Evolutionary conservation across 2,797 vertebrate genomes (phyloP).

Genomic region (Falco concolor): DNA sequence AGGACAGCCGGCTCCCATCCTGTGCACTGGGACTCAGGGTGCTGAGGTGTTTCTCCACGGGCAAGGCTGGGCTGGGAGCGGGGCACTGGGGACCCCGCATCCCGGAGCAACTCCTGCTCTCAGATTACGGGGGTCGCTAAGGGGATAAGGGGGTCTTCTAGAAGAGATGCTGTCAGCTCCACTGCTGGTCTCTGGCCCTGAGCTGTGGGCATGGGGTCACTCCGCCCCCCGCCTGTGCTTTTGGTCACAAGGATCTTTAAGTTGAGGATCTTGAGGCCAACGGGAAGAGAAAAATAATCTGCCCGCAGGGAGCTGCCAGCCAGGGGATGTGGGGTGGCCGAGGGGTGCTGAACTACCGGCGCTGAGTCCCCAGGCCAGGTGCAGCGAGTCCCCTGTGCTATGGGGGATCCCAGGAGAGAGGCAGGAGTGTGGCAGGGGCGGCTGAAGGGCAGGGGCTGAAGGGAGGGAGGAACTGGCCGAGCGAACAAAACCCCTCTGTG

Average conservation of each 20-base stretch:
- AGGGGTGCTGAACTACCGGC: background rate
- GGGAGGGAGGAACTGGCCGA: background rate
- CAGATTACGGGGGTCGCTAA: background rate
- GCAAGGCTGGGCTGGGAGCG: background rate
- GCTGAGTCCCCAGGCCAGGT: rapidly evolving
- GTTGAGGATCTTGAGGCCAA: background rate
- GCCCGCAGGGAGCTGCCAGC: background rate
- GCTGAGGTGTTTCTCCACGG: background rate
- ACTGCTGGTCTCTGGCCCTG: background rate
- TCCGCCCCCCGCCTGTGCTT: too few species aligned
- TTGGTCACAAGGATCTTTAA: background rate
- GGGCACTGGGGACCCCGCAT: rapidly evolving
- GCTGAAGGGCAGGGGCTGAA: background rate
- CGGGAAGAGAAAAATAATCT: rapidly evolving
- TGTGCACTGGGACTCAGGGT: rapidly evolving
- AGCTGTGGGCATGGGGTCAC: rapidly evolving
- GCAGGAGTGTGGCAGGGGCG: background rate
- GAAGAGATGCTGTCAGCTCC: background rate
- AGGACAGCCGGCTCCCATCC: background rate
- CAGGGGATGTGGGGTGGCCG: rapidly evolving
- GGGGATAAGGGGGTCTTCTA: background rate
- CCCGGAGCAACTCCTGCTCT: rapidly evolving
- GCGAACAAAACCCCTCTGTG: rapidly evolving
- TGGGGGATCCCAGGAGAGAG: background rate
- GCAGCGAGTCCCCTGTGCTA: background rate